phyloP scores from a whole-genome alignment of 2,888 invertebrate genomes.

The Leptothorax acervorum region DNA sequence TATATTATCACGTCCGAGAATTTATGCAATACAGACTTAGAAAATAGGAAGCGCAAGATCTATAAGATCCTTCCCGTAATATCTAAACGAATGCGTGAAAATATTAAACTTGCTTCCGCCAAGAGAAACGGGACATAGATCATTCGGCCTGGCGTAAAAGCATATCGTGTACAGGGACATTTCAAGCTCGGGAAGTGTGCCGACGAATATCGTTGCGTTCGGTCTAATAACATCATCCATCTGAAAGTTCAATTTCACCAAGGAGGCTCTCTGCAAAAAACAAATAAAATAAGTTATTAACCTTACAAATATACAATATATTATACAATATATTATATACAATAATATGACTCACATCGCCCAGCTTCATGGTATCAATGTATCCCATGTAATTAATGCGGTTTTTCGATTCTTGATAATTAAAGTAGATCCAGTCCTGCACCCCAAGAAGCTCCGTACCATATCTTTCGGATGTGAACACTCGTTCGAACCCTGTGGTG shows the following conservation, averaged over 20 bases:
- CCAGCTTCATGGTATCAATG: constrained; percentile 89
- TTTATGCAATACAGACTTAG: constrained; percentile 54
- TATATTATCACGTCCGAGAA: not conserved
- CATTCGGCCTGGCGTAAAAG: constrained; percentile 86
- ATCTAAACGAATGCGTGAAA: constrained; percentile 77
- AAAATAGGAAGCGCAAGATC: constrained; percentile 77
- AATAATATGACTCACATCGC: constrained; percentile 87
- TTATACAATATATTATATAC: not conserved
- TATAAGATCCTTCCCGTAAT: constrained; percentile 77
- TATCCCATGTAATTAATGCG: constrained; percentile 92
- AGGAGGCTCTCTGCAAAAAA: constrained; percentile 81
- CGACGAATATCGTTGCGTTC: constrained; percentile 86
- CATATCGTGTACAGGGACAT: constrained; percentile 88
- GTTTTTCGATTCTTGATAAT: constrained; percentile 90
- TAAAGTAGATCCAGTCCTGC: constrained; percentile 96
- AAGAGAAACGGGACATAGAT: constrained; percentile 85
- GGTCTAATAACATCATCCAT: constrained; percentile 84
- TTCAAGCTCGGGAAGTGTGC: constrained; percentile 88
- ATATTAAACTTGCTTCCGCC: constrained; percentile 85
- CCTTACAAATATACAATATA: not conserved
- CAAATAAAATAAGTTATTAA: not conserved
- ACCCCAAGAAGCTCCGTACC: constrained; percentile 91
- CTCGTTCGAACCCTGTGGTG: constrained; percentile 97
- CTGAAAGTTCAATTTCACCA: constrained; percentile 84
- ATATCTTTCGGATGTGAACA: constrained; percentile 95